phyloP scores from a whole-genome alignment of 2,888 invertebrate genomes.

The Villa cingulata region DNA sequence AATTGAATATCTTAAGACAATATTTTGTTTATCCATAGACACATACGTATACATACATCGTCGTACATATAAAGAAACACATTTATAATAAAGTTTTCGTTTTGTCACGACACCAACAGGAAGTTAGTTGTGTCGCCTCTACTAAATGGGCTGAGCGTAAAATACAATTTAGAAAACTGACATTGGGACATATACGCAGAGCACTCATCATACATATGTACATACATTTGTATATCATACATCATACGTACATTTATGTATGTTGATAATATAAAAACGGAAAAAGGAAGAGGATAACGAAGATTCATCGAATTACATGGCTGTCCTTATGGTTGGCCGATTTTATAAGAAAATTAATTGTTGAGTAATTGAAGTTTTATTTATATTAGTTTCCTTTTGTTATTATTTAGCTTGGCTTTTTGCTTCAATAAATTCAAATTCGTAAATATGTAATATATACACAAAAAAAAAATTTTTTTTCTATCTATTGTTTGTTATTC shows the following conservation, averaged over 20 bases:
- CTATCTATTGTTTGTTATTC: too few species aligned
- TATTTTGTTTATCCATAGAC: not conserved
- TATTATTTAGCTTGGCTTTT: too few species aligned
- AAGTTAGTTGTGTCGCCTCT: slow-evolving; percentile 16
- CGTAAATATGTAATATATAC: too few species aligned
- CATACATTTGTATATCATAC: too few species aligned
- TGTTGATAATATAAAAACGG: too few species aligned
- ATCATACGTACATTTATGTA: too few species aligned
- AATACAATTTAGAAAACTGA: too few species aligned
- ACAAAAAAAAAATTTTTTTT: too few species aligned
- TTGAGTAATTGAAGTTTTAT: slow-evolving; percentile 38
- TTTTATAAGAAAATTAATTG: slow-evolving; percentile 36
- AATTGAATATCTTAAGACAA: too few species aligned
- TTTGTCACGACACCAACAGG: slow-evolving; percentile 11
- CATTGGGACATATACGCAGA: not conserved
- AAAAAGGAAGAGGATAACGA: slow-evolving; percentile 8
- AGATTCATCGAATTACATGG: slow-evolving; percentile 15
- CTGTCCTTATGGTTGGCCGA: slow-evolving; percentile 30
- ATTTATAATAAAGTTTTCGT: slow-evolving; percentile 6
- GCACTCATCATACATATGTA: too few species aligned
- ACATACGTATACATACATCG: not conserved
- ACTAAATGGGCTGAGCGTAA: slow-evolving; percentile 6
- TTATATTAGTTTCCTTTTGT: slow-evolving; percentile 33
- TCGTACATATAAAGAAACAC: slow-evolving; percentile 4
- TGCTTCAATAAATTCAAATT: too few species aligned